Percentiles rank a stretch among this genome's conserved stretches.
These are phyloP conservation scores for Telmatherina bonti DNA, from an alignment of 2,797 vertebrate genomes.

Conservation along the genomic window DNA sequence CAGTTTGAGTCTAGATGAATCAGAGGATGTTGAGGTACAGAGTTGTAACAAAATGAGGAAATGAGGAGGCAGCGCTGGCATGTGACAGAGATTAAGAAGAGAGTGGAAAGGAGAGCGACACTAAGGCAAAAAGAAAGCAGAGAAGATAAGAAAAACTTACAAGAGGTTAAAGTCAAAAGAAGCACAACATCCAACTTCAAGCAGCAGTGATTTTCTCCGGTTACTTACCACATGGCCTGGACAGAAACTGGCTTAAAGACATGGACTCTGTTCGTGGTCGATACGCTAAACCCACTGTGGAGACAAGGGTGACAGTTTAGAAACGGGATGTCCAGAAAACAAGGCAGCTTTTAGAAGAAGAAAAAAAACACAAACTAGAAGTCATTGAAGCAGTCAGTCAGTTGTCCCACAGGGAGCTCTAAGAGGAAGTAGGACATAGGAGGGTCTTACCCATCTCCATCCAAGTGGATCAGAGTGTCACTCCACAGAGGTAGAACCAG, in stretches of 20 bases:
- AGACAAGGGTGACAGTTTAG: slow-evolving; percentile 20
- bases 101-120: slow-evolving; percentile 27
- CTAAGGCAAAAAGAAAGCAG: slow-evolving; percentile 16
- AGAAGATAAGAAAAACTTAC: slow-evolving; percentile 17
- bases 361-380: background rate
- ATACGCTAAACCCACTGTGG: slow-evolving; percentile 95
- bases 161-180: slow-evolving; percentile 33
- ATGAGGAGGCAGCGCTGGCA: slow-evolving; percentile 34
- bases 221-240: slow-evolving; percentile 97
- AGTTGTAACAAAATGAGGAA: slow-evolving; percentile 34
- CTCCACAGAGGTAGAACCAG: slow-evolving; percentile 98
- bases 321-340: background rate
- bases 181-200: background rate
- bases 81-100: slow-evolving; percentile 26
- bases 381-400: slow-evolving; percentile 6
- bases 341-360: background rate
- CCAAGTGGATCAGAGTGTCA: slow-evolving; percentile 97
- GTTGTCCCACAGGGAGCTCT: background rate
- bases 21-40: slow-evolving; percentile 1
- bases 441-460: slow-evolving; percentile 94
- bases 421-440: slow-evolving; percentile 33
- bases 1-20: background rate
- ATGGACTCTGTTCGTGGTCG: slow-evolving; percentile 95
- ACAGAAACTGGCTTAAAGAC: slow-evolving; percentile 99
- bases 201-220: background rate